Percentiles rank a stretch among this genome's conserved stretches.
Conservation (phyloP, 2,797 vertebrate genomes). For the Malacoraja senta region DNA sequence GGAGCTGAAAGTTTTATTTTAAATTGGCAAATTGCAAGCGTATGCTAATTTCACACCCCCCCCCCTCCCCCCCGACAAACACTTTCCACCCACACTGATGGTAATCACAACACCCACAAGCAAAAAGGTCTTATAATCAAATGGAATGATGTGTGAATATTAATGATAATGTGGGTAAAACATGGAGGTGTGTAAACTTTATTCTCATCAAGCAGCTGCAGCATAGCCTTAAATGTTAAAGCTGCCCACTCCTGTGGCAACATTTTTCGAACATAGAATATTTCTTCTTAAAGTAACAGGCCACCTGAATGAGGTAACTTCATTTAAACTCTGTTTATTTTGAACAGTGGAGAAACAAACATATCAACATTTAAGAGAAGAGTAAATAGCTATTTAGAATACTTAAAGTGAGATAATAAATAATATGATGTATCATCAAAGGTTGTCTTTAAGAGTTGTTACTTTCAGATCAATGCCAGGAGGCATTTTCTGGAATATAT, state of each 20-base stretch:
- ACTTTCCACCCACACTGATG: neutral
- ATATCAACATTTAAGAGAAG: neutral
- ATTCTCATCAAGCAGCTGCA: neutral
- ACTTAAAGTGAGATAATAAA: neutral
- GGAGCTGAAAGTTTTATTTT: neutral
- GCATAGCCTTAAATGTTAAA: neutral
- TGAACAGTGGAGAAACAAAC: neutral
- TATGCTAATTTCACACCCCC: neutral
- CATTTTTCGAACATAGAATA: neutral
- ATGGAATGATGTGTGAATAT: neutral
- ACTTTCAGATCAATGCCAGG: neutral
- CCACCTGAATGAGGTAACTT: neutral
- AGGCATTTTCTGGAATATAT: neutral
- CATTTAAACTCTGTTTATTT: neutral
- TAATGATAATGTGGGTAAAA: neutral
- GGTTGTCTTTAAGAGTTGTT: neutral
- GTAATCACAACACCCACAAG: neutral
- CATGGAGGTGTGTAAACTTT: slow-evolving; percentile 17
- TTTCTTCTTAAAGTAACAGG: neutral
- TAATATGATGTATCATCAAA: neutral
- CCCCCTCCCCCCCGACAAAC: neutral
- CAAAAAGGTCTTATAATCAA: neutral
- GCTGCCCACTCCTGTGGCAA: neutral
- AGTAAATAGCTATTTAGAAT: neutral
- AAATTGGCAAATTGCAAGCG: neutral